These are phyloP conservation scores for Catostylus mosaicus DNA, from an alignment of 30 jellyfish, hydroid and myxozoan genomes.

Conservation along the genomic window DNA sequence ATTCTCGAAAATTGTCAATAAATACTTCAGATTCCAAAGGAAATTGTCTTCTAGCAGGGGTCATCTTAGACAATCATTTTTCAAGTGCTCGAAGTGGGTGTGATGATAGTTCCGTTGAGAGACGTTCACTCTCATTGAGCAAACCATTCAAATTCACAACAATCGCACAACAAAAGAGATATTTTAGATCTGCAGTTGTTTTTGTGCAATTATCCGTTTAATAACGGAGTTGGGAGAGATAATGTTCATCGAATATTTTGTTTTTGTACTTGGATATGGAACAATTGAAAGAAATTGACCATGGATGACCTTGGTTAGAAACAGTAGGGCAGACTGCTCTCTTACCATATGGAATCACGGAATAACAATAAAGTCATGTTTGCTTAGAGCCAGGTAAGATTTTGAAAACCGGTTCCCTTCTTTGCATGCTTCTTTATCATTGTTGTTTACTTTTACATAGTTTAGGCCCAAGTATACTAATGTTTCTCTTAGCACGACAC, in stretches of 20 bases:
- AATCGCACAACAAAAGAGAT: not conserved
- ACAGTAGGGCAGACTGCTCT: not conserved
- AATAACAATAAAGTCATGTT: no score
- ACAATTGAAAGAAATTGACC: not conserved
- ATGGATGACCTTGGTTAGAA: not conserved
- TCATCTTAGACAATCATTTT: no score
- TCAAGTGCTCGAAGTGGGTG: not conserved
- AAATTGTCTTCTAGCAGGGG: slow-evolving; percentile 1
- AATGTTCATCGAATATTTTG: not conserved
- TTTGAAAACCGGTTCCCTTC: no score
- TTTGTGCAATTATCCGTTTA: slow-evolving; percentile 24
- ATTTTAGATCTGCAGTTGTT: not conserved
- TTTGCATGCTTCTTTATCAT: no score
- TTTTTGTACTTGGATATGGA: not conserved
- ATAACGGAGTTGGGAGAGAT: not conserved
- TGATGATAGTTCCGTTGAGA: not conserved
- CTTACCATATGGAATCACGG: no score
- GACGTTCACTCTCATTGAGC: not conserved
- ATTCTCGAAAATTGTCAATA: no score
- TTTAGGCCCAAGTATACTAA: no score
- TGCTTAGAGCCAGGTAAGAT: no score
- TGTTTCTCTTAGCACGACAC: no score
- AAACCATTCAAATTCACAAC: not conserved
- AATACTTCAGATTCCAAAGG: not conserved
- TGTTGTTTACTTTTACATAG: no score